Evolutionary conservation across 2,888 invertebrate species (phyloP), one percentile per base, ranked within the genome.

Genomic region (Synergus laeviventris): DNA sequence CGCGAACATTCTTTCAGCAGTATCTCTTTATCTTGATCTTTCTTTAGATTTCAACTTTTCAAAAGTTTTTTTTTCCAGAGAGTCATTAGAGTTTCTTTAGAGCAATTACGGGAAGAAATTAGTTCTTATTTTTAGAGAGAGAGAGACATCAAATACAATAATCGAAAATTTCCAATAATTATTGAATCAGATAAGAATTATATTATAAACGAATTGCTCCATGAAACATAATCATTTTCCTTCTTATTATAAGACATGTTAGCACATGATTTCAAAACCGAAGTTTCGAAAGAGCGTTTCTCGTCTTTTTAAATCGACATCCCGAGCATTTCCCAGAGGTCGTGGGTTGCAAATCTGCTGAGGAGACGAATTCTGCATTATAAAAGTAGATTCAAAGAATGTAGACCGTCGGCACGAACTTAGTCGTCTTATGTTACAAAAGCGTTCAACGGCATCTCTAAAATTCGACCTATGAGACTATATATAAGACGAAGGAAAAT

Each of bases 221-320:
- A 1, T 49, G 7, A 49, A 49, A 8, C 1, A 5, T 49, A 49
- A 49, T 16, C 9, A 21, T 56, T 56, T 56, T 56, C 21, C 11
- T 21, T 56, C 21, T 4, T 9, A 56, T 21, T 56, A 8, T n/a
- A 3, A 38, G 38, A 61, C n/a, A 61, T 61, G 1, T 61, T n/a
- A 16, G 36, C n/a, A n/a, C 14, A 61, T 38, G 16, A 61, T 36
- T 61, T 61, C 11, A 9, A 74, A 56, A 74, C 11, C n/a, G 45
- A 49, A 54, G 7, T 56, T 39, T 14, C 45, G n/a, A 24, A 56
- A 38, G 74, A 56, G 36, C 16, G 16, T 12, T 36, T 49, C 79
- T 78, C 74, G 78, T 79, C 78, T 75, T 36, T 62, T 78, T 73
- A 76, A 79, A 73, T 78, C 76, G 78, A 78, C 77, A 77, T 54